Conservation (phyloP, 1,140 invertebrate species). For the Nephila pilipes region DNA sequence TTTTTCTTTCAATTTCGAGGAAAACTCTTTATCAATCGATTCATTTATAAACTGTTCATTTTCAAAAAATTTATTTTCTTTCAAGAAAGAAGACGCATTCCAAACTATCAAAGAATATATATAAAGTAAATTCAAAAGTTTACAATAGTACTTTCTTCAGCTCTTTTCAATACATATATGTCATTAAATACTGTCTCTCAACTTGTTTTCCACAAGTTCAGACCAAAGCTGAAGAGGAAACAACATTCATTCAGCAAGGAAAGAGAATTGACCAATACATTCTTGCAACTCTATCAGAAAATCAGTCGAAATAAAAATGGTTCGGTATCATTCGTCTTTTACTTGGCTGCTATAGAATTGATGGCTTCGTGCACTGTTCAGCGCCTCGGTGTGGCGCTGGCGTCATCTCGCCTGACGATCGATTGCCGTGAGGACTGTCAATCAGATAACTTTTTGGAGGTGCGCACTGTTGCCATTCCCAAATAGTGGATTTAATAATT, state of each 20-base stretch:
- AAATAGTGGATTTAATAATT: conserved; percentile 16
- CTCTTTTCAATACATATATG: neutral
- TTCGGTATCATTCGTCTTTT: conserved; percentile 57
- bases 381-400: conserved; percentile 54
- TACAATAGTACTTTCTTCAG: too few species aligned
- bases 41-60: too few species aligned
- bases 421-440: conserved; percentile 51
- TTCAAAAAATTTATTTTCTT: too few species aligned
- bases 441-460: conserved; percentile 41
- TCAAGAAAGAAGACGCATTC: too few species aligned
- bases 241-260: conserved; percentile 9
- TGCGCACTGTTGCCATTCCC: conserved; percentile 17
- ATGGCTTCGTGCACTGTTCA: conserved; percentile 67
- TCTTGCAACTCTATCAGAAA: conserved; percentile 53
- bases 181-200: neutral
- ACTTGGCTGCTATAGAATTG: conserved; percentile 54
- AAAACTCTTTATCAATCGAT: too few species aligned
- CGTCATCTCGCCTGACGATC: conserved; percentile 34
- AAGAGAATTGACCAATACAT: conserved; percentile 33
- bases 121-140: too few species aligned
- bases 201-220: neutral
- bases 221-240: neutral
- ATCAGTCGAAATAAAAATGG: conserved; percentile 61
- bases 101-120: too few species aligned
- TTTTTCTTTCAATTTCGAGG: too few species aligned